phyloP scores from a whole-genome alignment of 1,140 invertebrate genomes.

The Panonychus citri region DNA sequence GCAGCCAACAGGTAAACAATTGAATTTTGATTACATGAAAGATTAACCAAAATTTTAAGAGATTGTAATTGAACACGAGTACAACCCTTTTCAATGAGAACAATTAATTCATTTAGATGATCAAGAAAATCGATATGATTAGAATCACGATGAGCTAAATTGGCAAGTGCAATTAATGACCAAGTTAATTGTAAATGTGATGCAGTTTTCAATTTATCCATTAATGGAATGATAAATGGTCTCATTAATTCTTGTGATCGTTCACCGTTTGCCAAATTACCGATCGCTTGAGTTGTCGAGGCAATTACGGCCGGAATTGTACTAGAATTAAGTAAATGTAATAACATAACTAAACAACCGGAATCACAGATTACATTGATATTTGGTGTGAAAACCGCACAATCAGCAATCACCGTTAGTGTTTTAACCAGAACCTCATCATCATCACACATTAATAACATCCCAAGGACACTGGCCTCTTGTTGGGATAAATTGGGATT shows the following conservation, averaged over 20 bases:
- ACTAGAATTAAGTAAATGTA: not conserved
- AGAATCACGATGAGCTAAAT: constrained; percentile 22
- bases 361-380: not conserved
- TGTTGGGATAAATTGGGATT: not conserved
- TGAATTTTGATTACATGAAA: constrained; percentile 36
- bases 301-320: not conserved
- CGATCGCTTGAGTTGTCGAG: not conserved
- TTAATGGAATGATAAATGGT: not conserved
- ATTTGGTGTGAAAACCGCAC: constrained; percentile 31
- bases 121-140: constrained; percentile 7
- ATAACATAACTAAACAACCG: not conserved
- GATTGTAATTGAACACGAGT: constrained; percentile 28
- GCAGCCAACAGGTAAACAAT: constrained; percentile 35
- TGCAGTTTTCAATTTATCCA: not conserved
- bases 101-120: constrained; percentile 4
- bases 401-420: constrained; percentile 29
- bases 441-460: constrained; percentile 28
- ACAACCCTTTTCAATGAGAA: constrained; percentile 21
- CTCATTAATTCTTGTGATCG: not conserved
- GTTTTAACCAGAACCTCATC: constrained; percentile 27
- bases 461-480: constrained; percentile 30
- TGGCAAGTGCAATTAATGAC: constrained; percentile 25
- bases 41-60: constrained; percentile 36
- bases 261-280: not conserved
- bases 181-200: not conserved